phyloP scores from a whole-genome alignment of 2,113 vertebrate species.

The Aegotheles bennettii region DNA sequence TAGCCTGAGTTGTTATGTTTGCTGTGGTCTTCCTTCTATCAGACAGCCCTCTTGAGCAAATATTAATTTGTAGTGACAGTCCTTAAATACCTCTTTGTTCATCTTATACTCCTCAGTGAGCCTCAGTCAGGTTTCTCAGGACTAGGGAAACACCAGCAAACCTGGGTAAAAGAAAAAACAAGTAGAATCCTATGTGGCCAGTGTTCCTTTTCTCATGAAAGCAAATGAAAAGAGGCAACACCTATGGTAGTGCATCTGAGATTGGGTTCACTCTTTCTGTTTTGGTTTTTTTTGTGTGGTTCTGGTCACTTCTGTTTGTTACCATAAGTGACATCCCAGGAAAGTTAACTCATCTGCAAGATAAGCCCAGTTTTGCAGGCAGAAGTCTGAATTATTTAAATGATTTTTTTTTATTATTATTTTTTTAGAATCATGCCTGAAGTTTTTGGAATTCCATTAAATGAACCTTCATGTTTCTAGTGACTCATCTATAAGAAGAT shows the following conservation, averaged over 20 bases:
- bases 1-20: neutral
- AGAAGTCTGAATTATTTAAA: neutral
- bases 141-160: neutral
- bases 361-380: neutral
- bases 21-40: neutral
- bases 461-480: neutral
- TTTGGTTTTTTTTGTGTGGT: rapidly evolving
- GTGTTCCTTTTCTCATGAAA: neutral
- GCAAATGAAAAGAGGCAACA: neutral
- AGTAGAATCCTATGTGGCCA: neutral
- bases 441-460: neutral
- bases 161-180: neutral
- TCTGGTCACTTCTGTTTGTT: neutral
- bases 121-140: neutral
- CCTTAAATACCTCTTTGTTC: neutral
- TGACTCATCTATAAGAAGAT: neutral
- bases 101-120: neutral
- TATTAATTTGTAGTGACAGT: neutral
- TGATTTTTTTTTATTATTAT: neutral
- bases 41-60: neutral
- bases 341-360: neutral
- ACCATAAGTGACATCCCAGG: rapidly evolving
- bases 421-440: neutral
- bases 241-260: neutral
- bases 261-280: neutral